Evolutionary conservation across 2,888 invertebrate genomes (phyloP).

Genomic region (Alviniconcha strummeri): DNA sequence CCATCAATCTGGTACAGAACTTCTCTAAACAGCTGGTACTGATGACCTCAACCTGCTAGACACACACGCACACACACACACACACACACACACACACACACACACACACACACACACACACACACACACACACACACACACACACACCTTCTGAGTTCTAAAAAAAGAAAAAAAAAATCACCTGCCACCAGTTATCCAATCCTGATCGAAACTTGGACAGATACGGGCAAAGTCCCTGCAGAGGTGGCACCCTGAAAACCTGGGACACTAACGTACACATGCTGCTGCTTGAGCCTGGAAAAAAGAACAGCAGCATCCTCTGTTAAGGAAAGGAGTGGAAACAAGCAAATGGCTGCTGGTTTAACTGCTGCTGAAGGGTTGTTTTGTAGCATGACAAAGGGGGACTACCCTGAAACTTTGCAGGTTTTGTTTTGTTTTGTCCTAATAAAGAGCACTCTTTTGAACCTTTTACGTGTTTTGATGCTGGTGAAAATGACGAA

Average conservation of each 20-base stretch:
- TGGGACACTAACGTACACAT: slow-evolving; percentile 65
- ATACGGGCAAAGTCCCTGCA: slow-evolving; percentile 56
- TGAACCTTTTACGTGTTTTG: background rate
- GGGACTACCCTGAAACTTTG: background rate
- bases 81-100: background rate
- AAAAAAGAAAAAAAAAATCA: background rate
- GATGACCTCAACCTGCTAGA: background rate
- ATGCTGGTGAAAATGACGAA: no score
- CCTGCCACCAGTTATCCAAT: slow-evolving; percentile 59
- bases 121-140: background rate
- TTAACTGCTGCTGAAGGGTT: no score
- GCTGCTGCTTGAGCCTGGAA: slow-evolving; percentile 41
- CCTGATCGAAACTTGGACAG: slow-evolving; percentile 55
- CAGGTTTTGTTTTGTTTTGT: background rate
- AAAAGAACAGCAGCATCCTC: background rate
- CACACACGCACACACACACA: background rate
- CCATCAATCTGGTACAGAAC: no score
- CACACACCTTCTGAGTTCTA: background rate
- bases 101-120: background rate
- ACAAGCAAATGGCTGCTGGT: background rate
- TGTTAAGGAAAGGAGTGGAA: background rate
- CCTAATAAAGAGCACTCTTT: background rate
- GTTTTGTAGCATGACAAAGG: no score
- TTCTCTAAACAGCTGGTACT: no score
- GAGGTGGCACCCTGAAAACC: slow-evolving; percentile 53